Evolutionary conservation across 2,888 invertebrate species (phyloP), one percentile per base, ranked within the genome.

Genomic region (Aelia acuminata): DNA sequence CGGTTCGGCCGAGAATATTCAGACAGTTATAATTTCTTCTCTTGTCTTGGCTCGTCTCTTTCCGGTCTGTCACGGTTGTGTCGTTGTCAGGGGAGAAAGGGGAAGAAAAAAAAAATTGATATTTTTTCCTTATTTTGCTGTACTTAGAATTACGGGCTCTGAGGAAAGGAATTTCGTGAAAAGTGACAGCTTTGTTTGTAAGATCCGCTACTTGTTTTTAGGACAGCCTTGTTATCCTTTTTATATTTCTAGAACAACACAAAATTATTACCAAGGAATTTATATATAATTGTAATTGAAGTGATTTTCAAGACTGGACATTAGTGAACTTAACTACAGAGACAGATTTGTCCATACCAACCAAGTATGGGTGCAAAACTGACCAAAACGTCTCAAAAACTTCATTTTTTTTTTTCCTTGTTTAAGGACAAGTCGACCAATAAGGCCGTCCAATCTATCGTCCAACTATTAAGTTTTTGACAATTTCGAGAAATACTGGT

Each of bases 11-110:
- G 43, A 80, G 80, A 80, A 80, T 80, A 80, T 80, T 80, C 80
- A 80, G 80, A 80, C 80, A 47, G 39, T 80, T 80, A 80, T 80
- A 80, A 80, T 80, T 80, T 80, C 80, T 47, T 47, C 80, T 80
- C 80, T 80, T 80, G 80, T 80, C 80, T 80, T 47, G 43, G 43
- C 43, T 47, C 43, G 80, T 80, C 80, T 80, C 80, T 80, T 80
- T 80, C 80, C 80, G 80, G 80, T 80, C 80, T 80, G 80, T 47
- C 80, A 80, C 80, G 80, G 80, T 70, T 26, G 31, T 70, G 63
- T 70, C 80, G 80, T 43, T 80, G 80, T 80, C 80, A 80, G 80
- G 11, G n/a, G 22, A 47, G 80, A 13, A 57, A 57, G 57, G 8
- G 26, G 57, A n/a, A 22, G 20, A 39, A 35, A 80, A 80, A 80